Percentiles rank a stretch among this genome's conserved stretches.
phyloP scores from a whole-genome alignment of 2,797 vertebrate genomes.

The Sebastes steindachneri region DNA sequence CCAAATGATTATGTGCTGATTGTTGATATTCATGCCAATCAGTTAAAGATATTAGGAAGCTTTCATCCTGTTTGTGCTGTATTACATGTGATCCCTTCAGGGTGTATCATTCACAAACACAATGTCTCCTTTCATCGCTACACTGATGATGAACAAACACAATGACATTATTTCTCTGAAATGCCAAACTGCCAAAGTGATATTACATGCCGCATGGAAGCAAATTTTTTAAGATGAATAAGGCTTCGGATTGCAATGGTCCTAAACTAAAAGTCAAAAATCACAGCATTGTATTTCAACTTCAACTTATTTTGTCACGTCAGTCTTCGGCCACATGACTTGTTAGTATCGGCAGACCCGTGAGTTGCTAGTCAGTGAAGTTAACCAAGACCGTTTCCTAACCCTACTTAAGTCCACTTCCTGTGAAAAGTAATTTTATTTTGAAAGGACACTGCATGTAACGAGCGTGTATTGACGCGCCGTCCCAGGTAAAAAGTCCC shows the following conservation, averaged over 20 bases:
- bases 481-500: too few species aligned
- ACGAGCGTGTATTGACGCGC: too few species aligned
- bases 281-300: neutral
- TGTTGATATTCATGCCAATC: neutral
- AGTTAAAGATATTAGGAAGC: neutral
- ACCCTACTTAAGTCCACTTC: too few species aligned
- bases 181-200: neutral
- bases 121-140: conserved; percentile 10
- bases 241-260: neutral
- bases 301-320: too few species aligned
- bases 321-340: too few species aligned
- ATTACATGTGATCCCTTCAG: neutral
- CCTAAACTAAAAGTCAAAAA: neutral
- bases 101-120: conserved; percentile 22
- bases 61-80: neutral
- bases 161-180: conserved; percentile 5
- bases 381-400: too few species aligned
- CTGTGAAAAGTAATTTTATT: too few species aligned
- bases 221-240: neutral
- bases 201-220: neutral
- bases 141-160: conserved; percentile 16
- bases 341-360: too few species aligned
- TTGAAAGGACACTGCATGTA: too few species aligned
- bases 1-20: neutral
- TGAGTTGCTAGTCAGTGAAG: too few species aligned